Conservation (phyloP, 1,140 invertebrate species). For the Cephus cinctus region DNA sequence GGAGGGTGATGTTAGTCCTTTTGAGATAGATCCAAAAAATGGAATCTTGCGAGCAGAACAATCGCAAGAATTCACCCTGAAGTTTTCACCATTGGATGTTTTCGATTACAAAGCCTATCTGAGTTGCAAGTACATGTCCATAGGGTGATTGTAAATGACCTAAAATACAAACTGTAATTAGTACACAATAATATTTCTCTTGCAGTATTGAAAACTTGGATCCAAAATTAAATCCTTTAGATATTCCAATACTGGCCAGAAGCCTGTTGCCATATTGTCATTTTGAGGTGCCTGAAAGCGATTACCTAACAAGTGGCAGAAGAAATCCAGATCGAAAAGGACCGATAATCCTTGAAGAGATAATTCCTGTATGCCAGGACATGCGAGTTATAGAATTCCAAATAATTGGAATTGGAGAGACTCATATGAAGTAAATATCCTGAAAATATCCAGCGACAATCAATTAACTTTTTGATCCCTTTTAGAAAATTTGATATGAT, state of each 20-base stretch:
- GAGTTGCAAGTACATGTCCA: slow-evolving; percentile 29
- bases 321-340: slow-evolving; percentile 36
- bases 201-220: slow-evolving; percentile 40
- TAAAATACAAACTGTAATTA: slow-evolving; percentile 6
- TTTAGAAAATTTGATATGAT: slow-evolving; percentile 41
- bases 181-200: too few relatives aligned
- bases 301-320: slow-evolving; percentile 53
- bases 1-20: slow-evolving; percentile 34
- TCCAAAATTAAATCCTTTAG: slow-evolving; percentile 20
- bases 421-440: background rate
- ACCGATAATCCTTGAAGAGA: slow-evolving; percentile 21
- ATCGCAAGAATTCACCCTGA: slow-evolving; percentile 24
- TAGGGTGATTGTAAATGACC: background rate
- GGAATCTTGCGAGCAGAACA: slow-evolving; percentile 30
- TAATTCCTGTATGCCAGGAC: slow-evolving; percentile 38
- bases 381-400: slow-evolving; percentile 56
- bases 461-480: slow-evolving; percentile 7
- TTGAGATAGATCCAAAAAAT: slow-evolving; percentile 32
- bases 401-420: slow-evolving; percentile 23
- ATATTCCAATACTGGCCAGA: slow-evolving; percentile 30
- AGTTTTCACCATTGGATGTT: slow-evolving; percentile 39
- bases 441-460: background rate
- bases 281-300: slow-evolving; percentile 56
- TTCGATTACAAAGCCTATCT: slow-evolving; percentile 39
- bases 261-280: slow-evolving; percentile 58